These are phyloP conservation scores for Drosophila demipolita DNA, from an alignment of 2,888 invertebrate species.

Conservation along the genomic window DNA sequence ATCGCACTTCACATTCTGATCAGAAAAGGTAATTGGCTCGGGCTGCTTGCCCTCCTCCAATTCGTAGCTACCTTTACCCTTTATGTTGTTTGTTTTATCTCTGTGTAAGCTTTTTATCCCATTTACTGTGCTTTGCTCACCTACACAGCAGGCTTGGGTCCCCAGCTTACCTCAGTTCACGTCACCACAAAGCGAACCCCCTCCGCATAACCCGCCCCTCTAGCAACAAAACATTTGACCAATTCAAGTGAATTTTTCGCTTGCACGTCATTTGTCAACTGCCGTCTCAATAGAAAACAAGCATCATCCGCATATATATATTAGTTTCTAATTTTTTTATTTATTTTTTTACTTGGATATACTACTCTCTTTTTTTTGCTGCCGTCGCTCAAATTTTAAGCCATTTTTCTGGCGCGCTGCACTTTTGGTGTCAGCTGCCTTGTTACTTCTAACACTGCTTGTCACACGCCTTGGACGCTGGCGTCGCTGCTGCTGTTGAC, in stretches of 20 bases:
- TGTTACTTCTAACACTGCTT: constrained; percentile 76
- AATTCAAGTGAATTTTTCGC: constrained; percentile 77
- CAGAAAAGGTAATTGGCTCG: constrained; percentile 24
- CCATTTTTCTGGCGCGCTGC: constrained; percentile 72
- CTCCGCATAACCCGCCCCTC: constrained; percentile 8
- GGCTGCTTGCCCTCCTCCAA: neutral
- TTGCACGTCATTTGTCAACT: constrained; percentile 79
- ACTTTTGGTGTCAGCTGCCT: constrained; percentile 79
- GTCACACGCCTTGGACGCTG: constrained; percentile 68
- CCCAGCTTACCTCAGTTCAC: neutral
- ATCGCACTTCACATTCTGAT: constrained; percentile 23
- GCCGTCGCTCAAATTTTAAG: constrained; percentile 63
- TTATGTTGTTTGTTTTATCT: constrained; percentile 39
- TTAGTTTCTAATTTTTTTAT: neutral
- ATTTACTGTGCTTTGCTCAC: constrained; percentile 53
- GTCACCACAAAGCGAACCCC: neutral
- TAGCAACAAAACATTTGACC: constrained; percentile 69
- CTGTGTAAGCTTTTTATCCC: constrained; percentile 38
- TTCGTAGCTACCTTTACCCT: neutral
- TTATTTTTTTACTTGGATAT: constrained; percentile 58
- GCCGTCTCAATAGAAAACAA: constrained; percentile 12
- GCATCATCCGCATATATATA: too few relatives aligned
- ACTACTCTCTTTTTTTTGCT: constrained; percentile 37
- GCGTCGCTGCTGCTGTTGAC: constrained; percentile 30
- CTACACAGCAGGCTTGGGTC: constrained; percentile 5